Conservation (phyloP, 2,797 vertebrate genomes). For the Enteromius fasciolatus region DNA sequence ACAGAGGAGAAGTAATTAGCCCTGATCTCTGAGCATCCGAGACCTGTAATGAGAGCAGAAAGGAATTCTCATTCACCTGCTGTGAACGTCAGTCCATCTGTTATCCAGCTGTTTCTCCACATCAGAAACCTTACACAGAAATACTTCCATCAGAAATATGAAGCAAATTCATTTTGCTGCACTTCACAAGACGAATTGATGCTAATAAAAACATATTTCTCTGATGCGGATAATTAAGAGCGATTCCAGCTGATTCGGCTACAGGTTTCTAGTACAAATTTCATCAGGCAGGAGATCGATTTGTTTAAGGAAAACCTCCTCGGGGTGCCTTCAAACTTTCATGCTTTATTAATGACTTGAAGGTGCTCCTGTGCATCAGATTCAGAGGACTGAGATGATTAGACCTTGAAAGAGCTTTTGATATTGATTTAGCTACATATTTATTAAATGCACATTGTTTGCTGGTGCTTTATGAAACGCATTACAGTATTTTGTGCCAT, state of each 20-base stretch:
- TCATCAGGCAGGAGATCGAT: conserved; percentile 15
- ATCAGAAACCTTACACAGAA: neutral
- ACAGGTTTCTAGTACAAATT: conserved; percentile 17
- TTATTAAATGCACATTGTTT: neutral
- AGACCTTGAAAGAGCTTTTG: neutral
- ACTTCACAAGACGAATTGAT: conserved; percentile 11
- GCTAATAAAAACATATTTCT: conserved; percentile 17
- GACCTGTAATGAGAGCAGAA: conserved; percentile 18
- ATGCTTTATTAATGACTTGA: conserved; percentile 17
- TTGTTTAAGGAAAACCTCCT: conserved; percentile 10
- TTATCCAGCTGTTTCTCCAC: neutral
- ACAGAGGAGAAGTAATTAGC: conserved; percentile 31
- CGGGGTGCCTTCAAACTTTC: neutral
- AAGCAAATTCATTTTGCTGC: conserved; percentile 1
- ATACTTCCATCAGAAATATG: neutral
- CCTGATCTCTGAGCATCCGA: conserved; percentile 11
- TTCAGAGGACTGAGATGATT: neutral
- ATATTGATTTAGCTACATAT: neutral
- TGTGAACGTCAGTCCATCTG: conserved; percentile 12
- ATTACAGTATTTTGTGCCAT: neutral
- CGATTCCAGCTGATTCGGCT: neutral
- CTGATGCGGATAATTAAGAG: conserved; percentile 7
- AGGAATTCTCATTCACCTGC: conserved; percentile 16
- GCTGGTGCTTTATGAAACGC: conserved; percentile 1
- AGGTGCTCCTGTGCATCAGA: neutral